Evolutionary conservation across 2,113 vertebrate genomes (phyloP).

Genomic region (Toxotes chatareus): DNA sequence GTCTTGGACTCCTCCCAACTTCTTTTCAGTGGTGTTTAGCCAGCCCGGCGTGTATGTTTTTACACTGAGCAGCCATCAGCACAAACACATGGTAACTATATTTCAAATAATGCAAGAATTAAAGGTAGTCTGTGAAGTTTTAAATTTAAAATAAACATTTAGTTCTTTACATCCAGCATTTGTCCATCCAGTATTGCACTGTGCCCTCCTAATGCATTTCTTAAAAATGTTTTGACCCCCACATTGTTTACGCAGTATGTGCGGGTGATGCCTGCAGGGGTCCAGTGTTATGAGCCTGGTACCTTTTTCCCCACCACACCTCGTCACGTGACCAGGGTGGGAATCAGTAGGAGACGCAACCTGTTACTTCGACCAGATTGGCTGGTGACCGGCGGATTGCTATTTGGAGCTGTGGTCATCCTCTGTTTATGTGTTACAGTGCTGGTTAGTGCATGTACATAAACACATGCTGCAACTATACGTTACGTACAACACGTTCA

Average conservation of each 20-base stretch:
- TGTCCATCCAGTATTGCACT: not conserved
- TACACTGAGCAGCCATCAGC: constrained; percentile 85
- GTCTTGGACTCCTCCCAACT: constrained; percentile 60
- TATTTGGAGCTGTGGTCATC: constrained; percentile 80
- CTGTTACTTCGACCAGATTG: constrained; percentile 86
- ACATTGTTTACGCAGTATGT: constrained; percentile 83
- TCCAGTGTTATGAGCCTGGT: constrained; percentile 87
- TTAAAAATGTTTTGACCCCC: no score
- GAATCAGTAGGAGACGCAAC: constrained; percentile 80
- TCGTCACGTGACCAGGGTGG: constrained; percentile 85
- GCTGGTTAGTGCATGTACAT: constrained; percentile 80
- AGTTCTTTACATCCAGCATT: not conserved
- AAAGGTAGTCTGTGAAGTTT: not conserved
- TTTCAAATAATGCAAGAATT: not conserved
- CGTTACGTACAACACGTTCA: constrained; percentile 5
- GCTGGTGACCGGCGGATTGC: constrained; percentile 81
- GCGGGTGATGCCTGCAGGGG: constrained; percentile 85
- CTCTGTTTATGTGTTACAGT: constrained; percentile 82
- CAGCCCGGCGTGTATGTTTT: constrained; percentile 90
- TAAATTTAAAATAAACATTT: not conserved
- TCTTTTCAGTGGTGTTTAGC: constrained; percentile 86
- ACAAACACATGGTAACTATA: constrained; percentile 87
- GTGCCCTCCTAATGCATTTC: no score
- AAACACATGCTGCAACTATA: not conserved
- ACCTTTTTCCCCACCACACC: constrained; percentile 87